These are phyloP conservation scores for Laticauda laticaudata DNA, from an alignment of 2,113 vertebrate species.

Conservation along the genomic window DNA sequence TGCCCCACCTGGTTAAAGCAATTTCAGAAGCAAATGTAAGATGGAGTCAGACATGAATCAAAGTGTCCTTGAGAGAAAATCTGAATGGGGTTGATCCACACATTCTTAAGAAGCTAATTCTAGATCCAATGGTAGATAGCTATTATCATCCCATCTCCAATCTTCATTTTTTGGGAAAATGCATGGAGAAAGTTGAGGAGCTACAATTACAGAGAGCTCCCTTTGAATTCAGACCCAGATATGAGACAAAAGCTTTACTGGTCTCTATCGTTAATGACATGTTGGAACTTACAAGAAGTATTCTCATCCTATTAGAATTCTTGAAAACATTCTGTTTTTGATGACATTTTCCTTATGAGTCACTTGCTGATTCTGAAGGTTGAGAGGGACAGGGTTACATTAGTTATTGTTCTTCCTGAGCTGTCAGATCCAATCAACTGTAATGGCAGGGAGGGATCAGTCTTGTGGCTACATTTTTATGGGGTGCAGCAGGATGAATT, in stretches of 20 bases:
- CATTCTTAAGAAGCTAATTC: not conserved
- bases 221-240: not conserved
- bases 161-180: not conserved
- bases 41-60: not conserved
- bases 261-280: not conserved
- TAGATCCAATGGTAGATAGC: not conserved
- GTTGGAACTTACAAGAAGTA: not conserved
- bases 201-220: not conserved
- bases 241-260: not conserved
- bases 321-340: not conserved
- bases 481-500: not conserved
- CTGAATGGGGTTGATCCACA: not conserved
- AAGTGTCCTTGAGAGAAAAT: not conserved
- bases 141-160: not conserved
- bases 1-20: not conserved
- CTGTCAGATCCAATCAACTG: not conserved
- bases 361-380: not conserved
- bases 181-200: not conserved
- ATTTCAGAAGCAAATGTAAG: not conserved
- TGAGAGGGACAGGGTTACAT: not conserved
- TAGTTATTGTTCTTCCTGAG: not conserved
- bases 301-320: not conserved
- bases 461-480: not conserved
- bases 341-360: not conserved
- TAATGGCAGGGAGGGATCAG: not conserved